These are phyloP conservation scores for Parnassius smintheus DNA, from an alignment of 2,888 invertebrate species.

Conservation along the genomic window DNA sequence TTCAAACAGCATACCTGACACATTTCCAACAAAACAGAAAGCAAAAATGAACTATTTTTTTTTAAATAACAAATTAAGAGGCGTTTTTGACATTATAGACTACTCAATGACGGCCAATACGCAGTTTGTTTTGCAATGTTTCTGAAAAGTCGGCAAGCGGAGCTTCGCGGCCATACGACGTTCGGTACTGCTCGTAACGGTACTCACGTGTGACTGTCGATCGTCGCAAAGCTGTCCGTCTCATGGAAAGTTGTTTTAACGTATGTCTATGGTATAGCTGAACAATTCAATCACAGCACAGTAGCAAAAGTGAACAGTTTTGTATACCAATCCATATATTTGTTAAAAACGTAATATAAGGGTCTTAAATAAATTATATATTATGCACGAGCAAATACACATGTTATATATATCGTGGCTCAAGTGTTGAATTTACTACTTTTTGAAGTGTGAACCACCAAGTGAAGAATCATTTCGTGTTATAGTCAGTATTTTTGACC, in stretches of 20 bases:
- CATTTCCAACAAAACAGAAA: slow-evolving; percentile 10
- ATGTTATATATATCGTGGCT: too few relatives aligned
- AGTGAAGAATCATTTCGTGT: too few relatives aligned
- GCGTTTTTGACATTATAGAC: slow-evolving; percentile 15
- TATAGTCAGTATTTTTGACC: too few relatives aligned
- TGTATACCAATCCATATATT: too few relatives aligned
- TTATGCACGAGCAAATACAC: too few relatives aligned
- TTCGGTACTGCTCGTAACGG: slow-evolving; percentile 40
- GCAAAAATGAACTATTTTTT: slow-evolving; percentile 19
- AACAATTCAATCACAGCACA: neutral
- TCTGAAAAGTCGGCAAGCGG: slow-evolving; percentile 22
- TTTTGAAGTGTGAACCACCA: too few relatives aligned
- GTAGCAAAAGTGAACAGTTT: too few relatives aligned
- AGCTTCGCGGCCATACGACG: slow-evolving; percentile 33
- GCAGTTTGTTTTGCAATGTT: slow-evolving; percentile 14
- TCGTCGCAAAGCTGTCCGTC: slow-evolving; percentile 13
- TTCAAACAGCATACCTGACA: neutral
- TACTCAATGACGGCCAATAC: slow-evolving; percentile 20
- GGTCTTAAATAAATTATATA: too few relatives aligned
- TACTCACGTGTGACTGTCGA: slow-evolving; percentile 38
- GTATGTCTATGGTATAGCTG: slow-evolving; percentile 2
- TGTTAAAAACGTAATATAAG: too few relatives aligned
- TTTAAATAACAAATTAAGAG: slow-evolving; percentile 9
- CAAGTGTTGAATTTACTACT: too few relatives aligned
- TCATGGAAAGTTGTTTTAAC: slow-evolving; percentile 12